These are phyloP conservation scores for Enteromius paludinosus DNA, from an alignment of 2,797 vertebrate genomes.

Conservation along the genomic window DNA sequence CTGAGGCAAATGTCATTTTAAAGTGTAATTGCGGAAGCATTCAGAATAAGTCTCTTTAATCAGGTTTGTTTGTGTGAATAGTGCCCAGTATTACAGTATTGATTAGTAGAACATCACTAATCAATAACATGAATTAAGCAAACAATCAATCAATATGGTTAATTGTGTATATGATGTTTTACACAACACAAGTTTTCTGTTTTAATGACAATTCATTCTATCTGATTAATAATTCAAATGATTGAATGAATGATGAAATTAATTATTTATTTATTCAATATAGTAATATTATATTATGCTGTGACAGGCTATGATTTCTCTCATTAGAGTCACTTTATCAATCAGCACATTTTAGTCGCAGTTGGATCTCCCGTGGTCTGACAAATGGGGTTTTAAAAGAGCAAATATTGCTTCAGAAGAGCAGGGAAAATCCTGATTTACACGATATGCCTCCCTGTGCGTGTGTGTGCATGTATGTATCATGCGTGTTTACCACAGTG, in stretches of 20 bases:
- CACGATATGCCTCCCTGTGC: not conserved
- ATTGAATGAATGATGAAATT: no score
- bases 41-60: not conserved
- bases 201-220: no score
- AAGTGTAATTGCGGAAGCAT: not conserved
- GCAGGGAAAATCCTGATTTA: not conserved
- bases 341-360: no score
- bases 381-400: not conserved
- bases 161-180: not conserved
- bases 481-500: constrained; percentile 30
- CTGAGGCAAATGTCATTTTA: not conserved
- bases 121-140: not conserved
- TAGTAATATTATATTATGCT: not conserved
- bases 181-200: no score
- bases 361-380: not conserved
- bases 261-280: not conserved
- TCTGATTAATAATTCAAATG: no score
- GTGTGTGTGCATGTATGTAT: not conserved
- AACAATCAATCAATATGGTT: not conserved
- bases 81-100: no score
- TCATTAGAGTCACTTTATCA: not conserved
- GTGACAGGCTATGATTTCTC: not conserved
- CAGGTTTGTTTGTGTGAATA: not conserved
- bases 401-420: not conserved
- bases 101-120: not conserved